These are phyloP conservation scores for Mercenaria mercenaria DNA, from an alignment of 1,140 invertebrate species.

Conservation along the genomic window DNA sequence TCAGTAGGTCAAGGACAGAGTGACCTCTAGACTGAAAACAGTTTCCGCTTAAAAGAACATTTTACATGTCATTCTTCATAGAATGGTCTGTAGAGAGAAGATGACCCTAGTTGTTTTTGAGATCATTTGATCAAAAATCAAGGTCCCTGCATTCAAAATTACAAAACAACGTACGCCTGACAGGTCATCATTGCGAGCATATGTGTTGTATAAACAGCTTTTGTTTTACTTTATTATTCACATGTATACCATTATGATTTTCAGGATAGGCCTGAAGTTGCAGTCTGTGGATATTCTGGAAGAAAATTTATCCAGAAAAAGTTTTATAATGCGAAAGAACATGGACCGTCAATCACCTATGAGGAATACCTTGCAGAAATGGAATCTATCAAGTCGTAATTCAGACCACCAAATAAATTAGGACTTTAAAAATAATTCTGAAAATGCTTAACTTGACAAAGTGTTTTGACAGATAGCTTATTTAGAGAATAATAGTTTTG, in stretches of 20 bases:
- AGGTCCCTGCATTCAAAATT: no score
- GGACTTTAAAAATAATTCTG: neutral
- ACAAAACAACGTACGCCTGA: no score
- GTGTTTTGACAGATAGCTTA: neutral
- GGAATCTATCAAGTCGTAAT: slow-evolving; percentile 59
- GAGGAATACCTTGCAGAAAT: slow-evolving; percentile 82
- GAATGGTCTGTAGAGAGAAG: no score
- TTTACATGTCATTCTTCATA: no score
- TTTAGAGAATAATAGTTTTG: neutral
- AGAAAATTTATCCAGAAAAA: slow-evolving; percentile 84
- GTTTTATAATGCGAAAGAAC: slow-evolving; percentile 79
- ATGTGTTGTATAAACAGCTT: no score
- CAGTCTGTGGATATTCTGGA: slow-evolving; percentile 98
- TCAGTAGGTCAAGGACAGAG: no score
- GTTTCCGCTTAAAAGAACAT: no score
- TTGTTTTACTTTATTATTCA: no score
- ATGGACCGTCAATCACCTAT: slow-evolving; percentile 82
- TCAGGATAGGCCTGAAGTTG: slow-evolving; percentile 97
- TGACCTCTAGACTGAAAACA: no score
- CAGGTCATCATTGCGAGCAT: no score
- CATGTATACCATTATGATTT: slow-evolving; percentile 29
- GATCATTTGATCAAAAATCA: no score
- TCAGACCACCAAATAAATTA: neutral
- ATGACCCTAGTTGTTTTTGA: no score
- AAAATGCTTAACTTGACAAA: neutral